phyloP scores from a whole-genome alignment of 1,140 invertebrate species.

The Aethina tumida region DNA sequence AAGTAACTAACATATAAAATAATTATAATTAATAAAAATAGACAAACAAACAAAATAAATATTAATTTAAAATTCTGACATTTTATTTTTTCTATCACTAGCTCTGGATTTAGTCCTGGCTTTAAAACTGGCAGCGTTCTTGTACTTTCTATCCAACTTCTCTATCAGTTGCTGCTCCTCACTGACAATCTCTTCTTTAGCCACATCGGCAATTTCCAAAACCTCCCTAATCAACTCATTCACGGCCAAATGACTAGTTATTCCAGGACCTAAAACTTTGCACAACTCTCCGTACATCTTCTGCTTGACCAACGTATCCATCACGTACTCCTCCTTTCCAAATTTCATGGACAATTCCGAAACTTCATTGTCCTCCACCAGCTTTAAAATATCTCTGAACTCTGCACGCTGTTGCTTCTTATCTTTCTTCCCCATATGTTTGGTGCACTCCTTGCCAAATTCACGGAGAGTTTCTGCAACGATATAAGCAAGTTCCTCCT shows the following conservation, averaged over 20 bases:
- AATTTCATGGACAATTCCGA: conserved; percentile 59
- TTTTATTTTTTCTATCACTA: conserved; percentile 84
- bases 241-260: conserved; percentile 73
- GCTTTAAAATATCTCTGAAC: conserved; percentile 71
- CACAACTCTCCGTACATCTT: conserved; percentile 80
- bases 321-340: conserved; percentile 59
- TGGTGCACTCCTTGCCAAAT: conserved; percentile 86
- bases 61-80: conserved; percentile 49
- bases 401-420: conserved; percentile 83
- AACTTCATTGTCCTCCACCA: conserved; percentile 55
- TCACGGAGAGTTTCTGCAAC: conserved; percentile 57
- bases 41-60: no score
- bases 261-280: conserved; percentile 70
- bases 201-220: conserved; percentile 45
- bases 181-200: conserved; percentile 6
- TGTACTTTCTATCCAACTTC: conserved; percentile 18
- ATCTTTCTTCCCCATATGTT: conserved; percentile 88
- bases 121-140: conserved; percentile 79
- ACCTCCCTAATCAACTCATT: conserved; percentile 77
- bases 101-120: conserved; percentile 74
- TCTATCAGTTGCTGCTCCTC: conserved; percentile 21
- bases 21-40: no score
- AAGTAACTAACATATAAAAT: no score
- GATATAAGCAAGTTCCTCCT: conserved; percentile 45
- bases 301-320: conserved; percentile 72